Evolutionary conservation across 2,888 invertebrate species (phyloP).

Genomic region (Daptonema setosum): DNA sequence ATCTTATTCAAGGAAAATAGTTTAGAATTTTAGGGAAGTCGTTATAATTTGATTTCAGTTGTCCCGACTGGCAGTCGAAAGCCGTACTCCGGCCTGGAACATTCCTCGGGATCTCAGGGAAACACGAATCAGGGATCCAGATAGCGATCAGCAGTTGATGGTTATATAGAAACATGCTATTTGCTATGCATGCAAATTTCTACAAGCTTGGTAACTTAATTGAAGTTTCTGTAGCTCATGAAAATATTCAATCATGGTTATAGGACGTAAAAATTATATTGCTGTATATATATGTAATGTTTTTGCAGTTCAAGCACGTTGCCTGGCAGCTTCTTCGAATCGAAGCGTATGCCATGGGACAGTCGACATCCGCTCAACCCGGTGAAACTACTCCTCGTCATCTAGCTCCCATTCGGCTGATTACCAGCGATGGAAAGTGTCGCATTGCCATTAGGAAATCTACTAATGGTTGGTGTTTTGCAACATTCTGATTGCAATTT

Average conservation of each 20-base stretch:
- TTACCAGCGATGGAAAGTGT: constrained; percentile 80
- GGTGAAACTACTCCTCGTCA: background rate
- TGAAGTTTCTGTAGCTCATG: no score
- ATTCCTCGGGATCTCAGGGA: constrained; percentile 55
- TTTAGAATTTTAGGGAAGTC: background rate
- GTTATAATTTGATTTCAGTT: constrained; percentile 41
- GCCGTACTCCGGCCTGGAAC: constrained; percentile 72
- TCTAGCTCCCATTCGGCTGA: constrained; percentile 50
- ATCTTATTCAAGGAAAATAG: background rate
- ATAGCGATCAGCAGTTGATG: background rate
- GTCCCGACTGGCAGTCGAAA: constrained; percentile 72
- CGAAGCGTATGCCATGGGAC: constrained; percentile 51
- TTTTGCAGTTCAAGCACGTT: constrained; percentile 71
- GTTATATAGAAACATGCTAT: no score
- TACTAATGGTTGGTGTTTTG: constrained; percentile 13
- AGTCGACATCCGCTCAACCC: background rate
- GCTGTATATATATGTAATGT: no score
- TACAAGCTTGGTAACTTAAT: no score
- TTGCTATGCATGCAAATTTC: no score
- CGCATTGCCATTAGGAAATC: constrained; percentile 78
- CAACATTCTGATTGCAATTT: no score
- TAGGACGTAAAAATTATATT: no score
- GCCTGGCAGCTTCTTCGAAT: constrained; percentile 90
- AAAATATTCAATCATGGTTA: no score
- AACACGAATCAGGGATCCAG: constrained; percentile 70